phyloP scores from a whole-genome alignment of 2,888 invertebrate genomes.

The Lutraria lutraria region DNA sequence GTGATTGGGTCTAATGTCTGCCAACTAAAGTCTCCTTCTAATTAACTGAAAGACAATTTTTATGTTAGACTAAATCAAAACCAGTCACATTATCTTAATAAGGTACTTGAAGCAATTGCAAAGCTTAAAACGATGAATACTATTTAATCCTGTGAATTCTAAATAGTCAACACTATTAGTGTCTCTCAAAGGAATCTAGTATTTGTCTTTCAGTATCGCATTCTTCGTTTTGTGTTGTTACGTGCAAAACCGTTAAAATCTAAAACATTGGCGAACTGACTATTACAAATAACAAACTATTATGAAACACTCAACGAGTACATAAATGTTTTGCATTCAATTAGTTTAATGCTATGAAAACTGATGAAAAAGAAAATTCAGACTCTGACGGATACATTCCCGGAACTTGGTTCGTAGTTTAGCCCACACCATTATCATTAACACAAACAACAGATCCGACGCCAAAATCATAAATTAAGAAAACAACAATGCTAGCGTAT shows the following conservation, averaged over 20 bases:
- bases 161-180: no score
- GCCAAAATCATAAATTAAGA: slow-evolving; percentile 51
- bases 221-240: no score
- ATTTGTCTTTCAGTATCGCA: no score
- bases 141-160: no score
- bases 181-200: no score
- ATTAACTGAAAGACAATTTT: no score
- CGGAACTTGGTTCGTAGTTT: background rate
- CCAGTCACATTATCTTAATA: no score
- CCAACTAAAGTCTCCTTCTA: no score
- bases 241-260: background rate
- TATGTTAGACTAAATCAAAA: no score
- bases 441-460: slow-evolving; percentile 14
- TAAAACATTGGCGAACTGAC: background rate
- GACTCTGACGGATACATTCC: background rate
- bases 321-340: background rate
- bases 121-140: no score
- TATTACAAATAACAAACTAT: background rate
- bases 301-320: background rate
- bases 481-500: slow-evolving; percentile 47
- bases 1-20: no score
- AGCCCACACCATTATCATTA: background rate
- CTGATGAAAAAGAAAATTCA: slow-evolving; percentile 10
- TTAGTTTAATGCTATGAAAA: slow-evolving; percentile 2
- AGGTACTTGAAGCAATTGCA: no score